A percentile compares a stretch with the other conserved stretches of the same genome.
phyloP scores from a whole-genome alignment of 2,797 vertebrate genomes.

The Falco biarmicus region DNA sequence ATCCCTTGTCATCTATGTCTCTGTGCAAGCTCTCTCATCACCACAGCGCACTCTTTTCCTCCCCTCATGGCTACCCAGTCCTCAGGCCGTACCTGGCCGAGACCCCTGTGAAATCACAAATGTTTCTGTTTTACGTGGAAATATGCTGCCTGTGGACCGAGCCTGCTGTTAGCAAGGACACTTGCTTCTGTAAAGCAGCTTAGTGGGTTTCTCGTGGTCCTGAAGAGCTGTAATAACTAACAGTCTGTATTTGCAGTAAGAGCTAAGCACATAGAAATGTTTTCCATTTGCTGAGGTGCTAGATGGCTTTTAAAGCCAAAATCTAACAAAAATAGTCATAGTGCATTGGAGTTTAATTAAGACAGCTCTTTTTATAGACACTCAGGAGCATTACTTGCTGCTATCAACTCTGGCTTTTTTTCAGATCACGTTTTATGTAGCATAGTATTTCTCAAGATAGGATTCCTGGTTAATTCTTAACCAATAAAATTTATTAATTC shows the following conservation, averaged over 20 bases:
- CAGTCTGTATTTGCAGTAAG: not conserved
- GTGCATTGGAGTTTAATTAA: slow-evolving; percentile 24
- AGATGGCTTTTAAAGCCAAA: not conserved
- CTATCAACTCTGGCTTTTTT: not conserved
- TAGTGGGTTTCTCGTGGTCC: not conserved
- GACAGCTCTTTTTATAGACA: not conserved
- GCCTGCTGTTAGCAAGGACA: not conserved
- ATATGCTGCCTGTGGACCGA: not conserved
- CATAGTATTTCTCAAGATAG: slow-evolving; percentile 31
- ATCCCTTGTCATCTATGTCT: not conserved
- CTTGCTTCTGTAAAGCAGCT: not conserved
- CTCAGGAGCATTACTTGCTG: not conserved
- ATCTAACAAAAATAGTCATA: not conserved
- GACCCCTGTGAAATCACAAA: not conserved
- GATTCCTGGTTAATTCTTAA: slow-evolving; percentile 52
- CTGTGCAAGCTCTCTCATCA: not conserved
- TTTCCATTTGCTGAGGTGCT: not conserved
- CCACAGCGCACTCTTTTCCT: not conserved
- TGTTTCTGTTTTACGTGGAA: not conserved
- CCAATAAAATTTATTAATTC: slow-evolving; percentile 59
- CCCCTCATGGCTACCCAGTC: not conserved
- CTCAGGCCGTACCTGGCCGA: not conserved
- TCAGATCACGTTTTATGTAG: slow-evolving; percentile 38
- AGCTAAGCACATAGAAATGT: not conserved
- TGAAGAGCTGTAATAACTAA: not conserved